Base-by-base conservation (phyloP, 2,113 vertebrate species). In the Sinocyclocheilus rhinocerous region DNA sequence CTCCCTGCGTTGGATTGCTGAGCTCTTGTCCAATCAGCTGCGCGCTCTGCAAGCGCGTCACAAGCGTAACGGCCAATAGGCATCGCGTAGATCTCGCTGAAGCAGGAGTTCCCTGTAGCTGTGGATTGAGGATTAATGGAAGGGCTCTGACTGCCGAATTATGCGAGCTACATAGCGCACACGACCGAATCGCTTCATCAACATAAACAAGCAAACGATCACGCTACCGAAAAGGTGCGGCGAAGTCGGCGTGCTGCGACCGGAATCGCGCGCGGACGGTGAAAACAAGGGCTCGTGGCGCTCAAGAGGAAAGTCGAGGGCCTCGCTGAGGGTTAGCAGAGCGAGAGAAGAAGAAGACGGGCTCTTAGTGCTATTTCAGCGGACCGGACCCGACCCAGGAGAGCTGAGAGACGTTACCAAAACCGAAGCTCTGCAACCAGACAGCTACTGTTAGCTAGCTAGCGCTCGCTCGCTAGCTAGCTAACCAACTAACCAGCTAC, bases 71-170 rank as follows among this genome's bases (percentile, higher is more conserved):
- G 85, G 22, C 94, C 93, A 94, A 93, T 94, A 61, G 81, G 20
- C 80, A 45, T 0, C 57, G 0, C 7, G 0, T 87, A 91, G 93
- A 84, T 22, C 36, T 85, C 63, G 85, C 86, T 91, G 91, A 92
- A 92, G 92, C 94, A 93, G 93, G 95, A 95, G 95, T 95, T 95
- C 94, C 89, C 88, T 90, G 93, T 93, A 91, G 88, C 92, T 94
- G 92, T 93, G 91, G 91, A 91, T 88, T 89, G 87, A 92, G 94
- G 94, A 95, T 95, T 95, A 94, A 95, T 95, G 94, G 93, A 94
- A 93, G 92, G 90, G 90, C 86, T 92, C 90, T 78, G 76, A 79
- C 85, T 93, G 94, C 93, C 93, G 94, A 93, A 94, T 91, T 72
- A 88, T 87, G 87, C 87, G 85, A 83, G 76, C 83, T 59, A 63